Percentiles rank a stretch among this genome's conserved stretches.
Conservation (phyloP, 2,797 vertebrate genomes). For the Acanthopagrus latus region DNA sequence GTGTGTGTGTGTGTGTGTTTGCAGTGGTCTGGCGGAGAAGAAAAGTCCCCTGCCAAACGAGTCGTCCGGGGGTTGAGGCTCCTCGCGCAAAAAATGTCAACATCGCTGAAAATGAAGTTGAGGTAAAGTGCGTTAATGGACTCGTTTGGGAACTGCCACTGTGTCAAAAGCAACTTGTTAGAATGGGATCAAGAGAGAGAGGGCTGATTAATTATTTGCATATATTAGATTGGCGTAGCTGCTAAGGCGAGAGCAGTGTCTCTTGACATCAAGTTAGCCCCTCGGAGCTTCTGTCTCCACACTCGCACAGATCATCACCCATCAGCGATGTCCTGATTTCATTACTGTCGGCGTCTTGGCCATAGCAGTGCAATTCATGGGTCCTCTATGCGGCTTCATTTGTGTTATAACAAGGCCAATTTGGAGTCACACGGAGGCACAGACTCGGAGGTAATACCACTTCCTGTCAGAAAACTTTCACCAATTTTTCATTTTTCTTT, state of each 20-base stretch:
- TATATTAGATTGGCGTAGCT: conserved; percentile 67
- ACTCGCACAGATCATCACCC: conserved; percentile 45
- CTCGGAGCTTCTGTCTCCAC: conserved; percentile 37
- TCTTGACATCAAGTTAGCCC: conserved; percentile 56
- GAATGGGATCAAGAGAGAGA: conserved; percentile 64
- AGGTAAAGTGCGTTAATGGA: conserved; percentile 71
- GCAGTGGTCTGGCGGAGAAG: neutral
- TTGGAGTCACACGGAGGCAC: conserved; percentile 24
- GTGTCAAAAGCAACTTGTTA: conserved; percentile 79
- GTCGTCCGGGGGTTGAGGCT: conserved; percentile 33
- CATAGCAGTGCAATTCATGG: conserved; percentile 12
- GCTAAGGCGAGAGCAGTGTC: conserved; percentile 44
- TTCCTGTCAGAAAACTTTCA: conserved; percentile 50
- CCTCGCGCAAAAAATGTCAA: conserved; percentile 68
- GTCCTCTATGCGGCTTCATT: conserved; percentile 16
- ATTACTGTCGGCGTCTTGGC: conserved; percentile 2
- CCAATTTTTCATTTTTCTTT: conserved; percentile 34
- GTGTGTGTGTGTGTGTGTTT: neutral
- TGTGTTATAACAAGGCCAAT: conserved; percentile 32
- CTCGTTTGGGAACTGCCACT: conserved; percentile 70
- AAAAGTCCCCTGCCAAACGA: conserved; percentile 25
- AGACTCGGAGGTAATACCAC: conserved; percentile 35
- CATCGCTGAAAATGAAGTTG: conserved; percentile 64
- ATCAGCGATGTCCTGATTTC: conserved; percentile 37
- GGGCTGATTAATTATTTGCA: conserved; percentile 76